A percentile compares a stretch with the other conserved stretches of the same genome.
Evolutionary conservation across 2,888 invertebrate genomes (phyloP).

Genomic region (Agrotis ipsilon): DNA sequence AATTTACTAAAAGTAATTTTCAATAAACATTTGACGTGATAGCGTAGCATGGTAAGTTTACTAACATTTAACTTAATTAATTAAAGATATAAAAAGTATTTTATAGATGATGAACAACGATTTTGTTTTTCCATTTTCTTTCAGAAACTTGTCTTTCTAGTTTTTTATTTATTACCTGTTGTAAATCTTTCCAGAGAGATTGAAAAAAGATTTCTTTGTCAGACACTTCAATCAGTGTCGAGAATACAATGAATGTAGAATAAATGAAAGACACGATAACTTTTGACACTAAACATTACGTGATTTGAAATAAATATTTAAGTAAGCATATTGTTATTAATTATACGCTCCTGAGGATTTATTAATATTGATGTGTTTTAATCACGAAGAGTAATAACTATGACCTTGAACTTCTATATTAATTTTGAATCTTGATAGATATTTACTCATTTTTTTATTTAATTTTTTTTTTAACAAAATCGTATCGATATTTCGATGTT

Average conservation of each 20-base stretch:
- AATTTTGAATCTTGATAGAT: slow-evolving; percentile 8
- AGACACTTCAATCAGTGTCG: neutral
- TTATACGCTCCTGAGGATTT: slow-evolving; percentile 11
- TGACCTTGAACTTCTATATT: slow-evolving; percentile 1
- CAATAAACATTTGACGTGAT: too few relatives aligned
- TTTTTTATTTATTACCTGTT: slow-evolving; percentile 6
- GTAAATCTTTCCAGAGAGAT: slow-evolving; percentile 1
- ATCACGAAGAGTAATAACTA: neutral
- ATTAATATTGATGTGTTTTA: slow-evolving; percentile 42
- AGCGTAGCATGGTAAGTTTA: too few relatives aligned
- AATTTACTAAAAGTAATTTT: too few relatives aligned
- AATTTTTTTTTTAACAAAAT: too few relatives aligned
- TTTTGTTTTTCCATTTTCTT: neutral
- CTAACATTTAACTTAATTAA: too few relatives aligned
- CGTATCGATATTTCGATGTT: too few relatives aligned
- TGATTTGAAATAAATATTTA: slow-evolving; percentile 23
- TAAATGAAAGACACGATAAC: neutral
- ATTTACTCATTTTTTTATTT: neutral
- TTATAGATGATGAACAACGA: neutral
- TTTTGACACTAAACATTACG: slow-evolving; percentile 17
- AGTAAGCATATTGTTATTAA: slow-evolving; percentile 13
- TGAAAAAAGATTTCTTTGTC: neutral
- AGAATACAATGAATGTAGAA: neutral
- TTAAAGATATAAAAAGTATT: neutral
- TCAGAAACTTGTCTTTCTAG: neutral